These are phyloP conservation scores for Elymnias hypermnestra DNA, from an alignment of 1,140 invertebrate genomes.

Conservation along the genomic window DNA sequence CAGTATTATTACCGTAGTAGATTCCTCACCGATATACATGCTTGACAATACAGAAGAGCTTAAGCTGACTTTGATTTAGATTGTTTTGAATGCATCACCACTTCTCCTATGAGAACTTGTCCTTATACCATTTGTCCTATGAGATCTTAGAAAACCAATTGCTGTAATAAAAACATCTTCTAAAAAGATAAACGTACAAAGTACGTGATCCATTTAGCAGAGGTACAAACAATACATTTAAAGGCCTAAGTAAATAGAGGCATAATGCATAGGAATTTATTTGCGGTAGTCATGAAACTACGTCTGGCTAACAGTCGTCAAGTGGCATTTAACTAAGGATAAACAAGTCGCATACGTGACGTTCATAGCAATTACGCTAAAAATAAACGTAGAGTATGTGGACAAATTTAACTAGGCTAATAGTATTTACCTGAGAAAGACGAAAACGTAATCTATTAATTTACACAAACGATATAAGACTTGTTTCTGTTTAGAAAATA, in stretches of 20 bases:
- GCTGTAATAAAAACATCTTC: no score
- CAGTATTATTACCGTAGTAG: no score
- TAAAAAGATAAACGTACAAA: not conserved
- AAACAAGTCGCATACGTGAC: constrained; percentile 3
- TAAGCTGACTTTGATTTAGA: no score
- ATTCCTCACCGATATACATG: no score
- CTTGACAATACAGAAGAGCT: no score
- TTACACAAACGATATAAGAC: not conserved
- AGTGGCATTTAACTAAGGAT: not conserved
- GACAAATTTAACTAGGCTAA: constrained; percentile 3
- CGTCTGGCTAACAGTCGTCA: not conserved
- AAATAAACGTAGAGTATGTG: constrained; percentile 1
- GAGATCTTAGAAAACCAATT: no score
- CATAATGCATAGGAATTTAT: not conserved
- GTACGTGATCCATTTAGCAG: not conserved
- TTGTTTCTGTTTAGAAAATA: no score
- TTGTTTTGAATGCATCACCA: no score
- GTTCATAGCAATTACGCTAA: constrained; percentile 1
- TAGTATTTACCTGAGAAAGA: constrained; percentile 1
- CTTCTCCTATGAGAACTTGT: no score
- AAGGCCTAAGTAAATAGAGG: not conserved
- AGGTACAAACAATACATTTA: not conserved
- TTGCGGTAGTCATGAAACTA: constrained; percentile 1
- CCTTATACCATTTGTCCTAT: no score
- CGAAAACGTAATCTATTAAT: constrained; percentile 1